Evolutionary conservation across 2,797 vertebrate genomes (phyloP).

Genomic region (Bufotes viridis): DNA sequence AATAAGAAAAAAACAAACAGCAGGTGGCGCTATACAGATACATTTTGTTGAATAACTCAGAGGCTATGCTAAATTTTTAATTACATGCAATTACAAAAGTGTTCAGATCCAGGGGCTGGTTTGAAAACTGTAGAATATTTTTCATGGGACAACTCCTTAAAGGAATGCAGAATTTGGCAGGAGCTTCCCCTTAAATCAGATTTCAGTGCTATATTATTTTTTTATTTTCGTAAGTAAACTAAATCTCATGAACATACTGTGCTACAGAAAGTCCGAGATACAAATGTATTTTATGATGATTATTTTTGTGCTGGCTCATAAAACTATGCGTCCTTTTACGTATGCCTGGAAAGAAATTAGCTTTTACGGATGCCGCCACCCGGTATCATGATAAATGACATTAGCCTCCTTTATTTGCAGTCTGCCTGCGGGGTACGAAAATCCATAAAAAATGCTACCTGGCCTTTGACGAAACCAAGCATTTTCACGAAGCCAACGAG

Average conservation of each 20-base stretch:
- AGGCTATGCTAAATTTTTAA: no score
- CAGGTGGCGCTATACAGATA: no score
- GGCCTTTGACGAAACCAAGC: constrained; percentile 82
- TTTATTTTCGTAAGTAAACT: not conserved
- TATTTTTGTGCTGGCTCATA: constrained; percentile 11
- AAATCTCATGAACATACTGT: not conserved
- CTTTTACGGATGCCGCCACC: not conserved
- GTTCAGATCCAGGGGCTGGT: no score
- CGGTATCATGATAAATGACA: not conserved
- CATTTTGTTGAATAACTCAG: no score
- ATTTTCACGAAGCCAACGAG: constrained; percentile 95
- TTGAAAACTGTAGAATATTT: no score
- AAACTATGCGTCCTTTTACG: not conserved
- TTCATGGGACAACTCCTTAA: no score
- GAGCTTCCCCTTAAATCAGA: not conserved
- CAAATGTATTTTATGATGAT: not conserved
- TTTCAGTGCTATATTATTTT: not conserved
- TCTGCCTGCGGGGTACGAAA: constrained; percentile 94
- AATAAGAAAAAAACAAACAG: no score
- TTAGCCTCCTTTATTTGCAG: constrained; percentile 76
- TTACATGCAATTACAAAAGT: no score
- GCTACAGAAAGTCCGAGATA: not conserved
- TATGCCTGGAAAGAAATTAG: constrained; percentile 3
- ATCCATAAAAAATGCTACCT: constrained; percentile 93
- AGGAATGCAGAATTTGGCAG: not conserved